Evolutionary conservation across 2,113 vertebrate species (phyloP), one percentile per base, ranked within the genome.

Genomic region (Lethenteron reissneri): DNA sequence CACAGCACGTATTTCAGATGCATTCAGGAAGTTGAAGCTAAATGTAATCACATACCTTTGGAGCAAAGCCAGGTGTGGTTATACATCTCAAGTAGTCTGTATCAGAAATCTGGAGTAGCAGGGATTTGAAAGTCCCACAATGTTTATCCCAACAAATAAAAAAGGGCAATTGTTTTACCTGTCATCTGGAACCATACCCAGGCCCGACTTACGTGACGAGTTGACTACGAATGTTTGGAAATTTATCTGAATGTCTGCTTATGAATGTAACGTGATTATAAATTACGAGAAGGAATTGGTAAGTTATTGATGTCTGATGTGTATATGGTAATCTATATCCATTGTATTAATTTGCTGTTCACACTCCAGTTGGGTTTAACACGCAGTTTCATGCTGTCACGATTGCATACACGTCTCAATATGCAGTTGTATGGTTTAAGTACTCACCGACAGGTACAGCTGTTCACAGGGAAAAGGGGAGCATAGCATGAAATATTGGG

Each of bases 381-480:
- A n/a, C 19, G 15, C 19, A n/a, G 15, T 68, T 68, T 19, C 19
- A n/a, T 68, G 15, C 25, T 25, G 25, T 25, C 25, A 25, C 25
- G 4, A 25, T 25, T 25, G 25, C 25, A 25, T 25, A 25, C 62
- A n/a, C 62, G 19, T 68, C 62, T 68, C 15, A n/a, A 57, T 58
- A 71, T 58, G 5, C 1, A 11, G 4, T 9, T 70, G 19, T 70
- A 70, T 72, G 74, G 64, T 69, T 74, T 41, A 41, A 41, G n/a
- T 71, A 74, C 70, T 70, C 71, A 72, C 10, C 64, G 74, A 69
- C 70, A 19, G 57, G 70, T 58, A 58, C 8, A 75, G 9, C 57
- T 77, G 70, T 57, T 15, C 73, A 0, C 56, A 71, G 69, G 21
- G 21, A 19, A 56, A 56, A 41, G 1, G 15, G 60, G 62, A 58